A percentile compares a stretch with the other conserved stretches of the same genome.
These are phyloP conservation scores for Cheilosia variabilis DNA, from an alignment of 2,888 invertebrate genomes.

Conservation along the genomic window DNA sequence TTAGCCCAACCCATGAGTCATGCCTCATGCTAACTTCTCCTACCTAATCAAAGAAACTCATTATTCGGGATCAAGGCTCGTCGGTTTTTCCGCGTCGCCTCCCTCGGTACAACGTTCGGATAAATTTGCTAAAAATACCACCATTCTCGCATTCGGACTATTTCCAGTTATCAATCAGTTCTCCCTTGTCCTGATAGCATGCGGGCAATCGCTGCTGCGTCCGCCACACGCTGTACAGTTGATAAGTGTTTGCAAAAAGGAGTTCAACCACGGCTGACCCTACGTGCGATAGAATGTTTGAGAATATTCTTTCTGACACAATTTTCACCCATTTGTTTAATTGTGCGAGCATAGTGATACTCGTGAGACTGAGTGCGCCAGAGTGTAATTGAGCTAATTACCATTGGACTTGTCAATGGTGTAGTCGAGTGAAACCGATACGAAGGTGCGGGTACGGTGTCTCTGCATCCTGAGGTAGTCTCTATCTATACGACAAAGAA, in stretches of 20 bases:
- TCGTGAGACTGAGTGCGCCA: conserved; percentile 19
- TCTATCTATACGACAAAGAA: neutral
- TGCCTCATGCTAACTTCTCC: neutral
- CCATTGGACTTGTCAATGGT: conserved; percentile 17
- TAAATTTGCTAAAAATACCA: too few relatives aligned
- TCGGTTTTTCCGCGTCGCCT: neutral
- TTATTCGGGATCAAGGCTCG: neutral
- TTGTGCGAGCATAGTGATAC: conserved; percentile 14
- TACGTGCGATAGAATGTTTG: neutral
- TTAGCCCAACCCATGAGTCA: neutral
- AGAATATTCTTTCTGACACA: neutral
- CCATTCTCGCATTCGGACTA: neutral
- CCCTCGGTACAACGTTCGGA: too few relatives aligned
- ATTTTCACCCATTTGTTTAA: neutral
- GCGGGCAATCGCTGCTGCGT: neutral
- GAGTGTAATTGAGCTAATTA: conserved; percentile 42
- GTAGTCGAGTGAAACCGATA: neutral
- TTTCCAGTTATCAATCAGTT: neutral
- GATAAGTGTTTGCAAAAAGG: conserved; percentile 13
- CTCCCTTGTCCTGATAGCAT: neutral
- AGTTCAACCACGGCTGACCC: conserved; percentile 3
- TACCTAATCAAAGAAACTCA: neutral
- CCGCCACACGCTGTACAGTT: neutral
- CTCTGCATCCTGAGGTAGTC: neutral
- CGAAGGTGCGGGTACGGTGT: neutral